Evolutionary conservation across 2,113 vertebrate genomes (phyloP).

Genomic region (Aspiorhynchus laticeps): DNA sequence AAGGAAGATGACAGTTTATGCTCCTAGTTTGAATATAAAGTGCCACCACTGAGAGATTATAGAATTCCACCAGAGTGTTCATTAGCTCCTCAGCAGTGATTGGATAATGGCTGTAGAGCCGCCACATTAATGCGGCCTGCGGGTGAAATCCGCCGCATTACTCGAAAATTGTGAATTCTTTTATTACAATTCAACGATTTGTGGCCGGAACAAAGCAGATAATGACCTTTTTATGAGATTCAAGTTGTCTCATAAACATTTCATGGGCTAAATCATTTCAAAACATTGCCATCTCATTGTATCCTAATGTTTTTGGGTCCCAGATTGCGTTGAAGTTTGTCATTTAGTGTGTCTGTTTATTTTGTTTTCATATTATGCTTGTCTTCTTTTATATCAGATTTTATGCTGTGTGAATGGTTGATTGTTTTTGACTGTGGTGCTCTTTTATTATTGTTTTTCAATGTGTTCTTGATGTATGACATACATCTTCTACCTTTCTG

Average conservation of each 20-base stretch:
- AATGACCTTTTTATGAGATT: slow-evolving; percentile 33
- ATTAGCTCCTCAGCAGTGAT: slow-evolving; percentile 33
- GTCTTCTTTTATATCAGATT: not conserved
- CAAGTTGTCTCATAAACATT: slow-evolving; percentile 21
- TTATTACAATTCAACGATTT: slow-evolving; percentile 33
- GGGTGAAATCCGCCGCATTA: slow-evolving; percentile 13
- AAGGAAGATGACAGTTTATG: slow-evolving; percentile 40
- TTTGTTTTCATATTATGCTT: slow-evolving; percentile 12
- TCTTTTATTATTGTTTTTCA: slow-evolving; percentile 3
- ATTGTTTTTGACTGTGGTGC: slow-evolving; percentile 10
- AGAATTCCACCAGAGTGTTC: slow-evolving; percentile 32
- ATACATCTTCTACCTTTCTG: not conserved
- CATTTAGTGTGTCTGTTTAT: not conserved
- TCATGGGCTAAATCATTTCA: slow-evolving; percentile 17
- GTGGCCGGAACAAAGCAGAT: slow-evolving; percentile 29
- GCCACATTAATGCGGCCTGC: not conserved
- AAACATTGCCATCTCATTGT: slow-evolving; percentile 21
- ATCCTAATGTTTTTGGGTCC: not conserved
- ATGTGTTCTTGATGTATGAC: not conserved
- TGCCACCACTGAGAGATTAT: slow-evolving; percentile 26
- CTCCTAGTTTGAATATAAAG: slow-evolving; percentile 37
- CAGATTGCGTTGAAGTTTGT: not conserved
- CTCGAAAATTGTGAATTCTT: slow-evolving; percentile 29
- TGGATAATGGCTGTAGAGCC: slow-evolving; percentile 25
- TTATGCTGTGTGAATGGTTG: not conserved